Percentiles rank a stretch among this genome's conserved stretches.
phyloP scores from a whole-genome alignment of 1,140 invertebrate species.

The Drosophila obscura region DNA sequence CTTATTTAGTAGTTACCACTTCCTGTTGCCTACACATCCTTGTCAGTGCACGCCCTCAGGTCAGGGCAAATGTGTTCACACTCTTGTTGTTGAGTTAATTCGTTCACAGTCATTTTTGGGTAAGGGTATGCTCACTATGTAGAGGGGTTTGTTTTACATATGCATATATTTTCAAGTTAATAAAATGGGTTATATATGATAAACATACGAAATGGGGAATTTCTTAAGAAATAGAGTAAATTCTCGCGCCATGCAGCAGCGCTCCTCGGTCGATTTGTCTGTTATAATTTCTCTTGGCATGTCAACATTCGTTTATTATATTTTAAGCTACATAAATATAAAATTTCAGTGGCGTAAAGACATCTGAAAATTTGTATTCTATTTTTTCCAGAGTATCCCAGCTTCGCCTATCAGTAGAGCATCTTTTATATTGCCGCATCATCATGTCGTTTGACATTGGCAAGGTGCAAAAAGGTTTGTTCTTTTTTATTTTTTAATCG shows the following conservation, averaged over 20 bases:
- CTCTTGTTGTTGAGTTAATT: constrained; percentile 39
- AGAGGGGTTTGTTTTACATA: not conserved
- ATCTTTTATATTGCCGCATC: not conserved
- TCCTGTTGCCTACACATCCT: constrained; percentile 54
- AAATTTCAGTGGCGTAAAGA: too few relatives aligned
- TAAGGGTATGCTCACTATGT: constrained; percentile 1
- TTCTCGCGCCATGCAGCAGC: too few relatives aligned
- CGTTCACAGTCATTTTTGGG: not conserved
- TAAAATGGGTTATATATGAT: not conserved
- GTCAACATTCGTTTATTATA: not conserved
- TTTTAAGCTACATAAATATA: not conserved
- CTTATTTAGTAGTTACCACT: constrained; percentile 56
- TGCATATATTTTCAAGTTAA: not conserved
- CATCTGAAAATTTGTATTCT: too few relatives aligned
- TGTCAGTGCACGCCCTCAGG: constrained; percentile 39
- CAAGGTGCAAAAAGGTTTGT: constrained; percentile 74
- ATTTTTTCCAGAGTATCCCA: not conserved
- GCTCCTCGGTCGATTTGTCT: too few relatives aligned
- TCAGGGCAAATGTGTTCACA: constrained; percentile 47
- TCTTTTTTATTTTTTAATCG: constrained; percentile 38
- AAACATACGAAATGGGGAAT: not conserved
- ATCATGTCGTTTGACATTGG: constrained; percentile 50
- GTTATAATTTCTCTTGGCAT: too few relatives aligned
- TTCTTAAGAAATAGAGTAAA: not conserved
- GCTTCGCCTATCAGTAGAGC: not conserved